Base-by-base conservation (phyloP, 2,797 vertebrate genomes). In the Leucoraja ocellata region DNA sequence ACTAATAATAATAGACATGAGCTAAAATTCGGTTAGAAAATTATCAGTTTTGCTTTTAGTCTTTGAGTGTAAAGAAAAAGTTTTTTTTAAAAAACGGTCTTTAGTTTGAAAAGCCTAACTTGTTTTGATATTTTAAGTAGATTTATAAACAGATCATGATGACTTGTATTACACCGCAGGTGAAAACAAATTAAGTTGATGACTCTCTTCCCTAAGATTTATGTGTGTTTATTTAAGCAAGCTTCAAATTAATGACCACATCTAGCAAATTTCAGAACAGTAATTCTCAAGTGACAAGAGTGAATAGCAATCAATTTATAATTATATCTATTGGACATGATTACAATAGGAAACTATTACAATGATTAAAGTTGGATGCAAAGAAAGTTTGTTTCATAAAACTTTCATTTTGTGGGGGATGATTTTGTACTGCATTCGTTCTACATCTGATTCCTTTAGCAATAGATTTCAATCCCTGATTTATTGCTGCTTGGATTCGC, bases 1-100 rank as follows among this genome's bases (percentile, higher is more conserved):
- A 95, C 23, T 63, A 61, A n/a, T 58, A 63, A 93, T 58, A 73
- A 46, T 14, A 58, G 39, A 14, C 58, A 54, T 39, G 39, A 74
- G 23, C 21, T 46, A 4, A 74, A 54, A 46, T 74, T 74, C 9
- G 39, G 23, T 28, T 7, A 13, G 65, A 46, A 46, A 11, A 25
- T 11, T 1, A 73, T 73, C 88, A 73, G 21, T 91, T 91, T 91
- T 91, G 65, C 88, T 73, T 91, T 73, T 25, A 73, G 10, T 73
- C 68, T 36, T 68, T 8, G 32, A 86, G 7, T 86, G 28, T 68
- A 18, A 65, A 32, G 16, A 61, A 39, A 73, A 91, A 73, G 18
- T n/a, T n/a, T n/a, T n/a, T n/a, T n/a, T n/a, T n/a, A n/a, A n/a
- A n/a, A n/a, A n/a, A n/a, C n/a, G n/a, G n/a, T n/a, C n/a, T n/a